Percentiles rank a stretch among this genome's conserved stretches.
Conservation (phyloP, 2,797 vertebrate species). For the Rhinogobio ventralis region DNA sequence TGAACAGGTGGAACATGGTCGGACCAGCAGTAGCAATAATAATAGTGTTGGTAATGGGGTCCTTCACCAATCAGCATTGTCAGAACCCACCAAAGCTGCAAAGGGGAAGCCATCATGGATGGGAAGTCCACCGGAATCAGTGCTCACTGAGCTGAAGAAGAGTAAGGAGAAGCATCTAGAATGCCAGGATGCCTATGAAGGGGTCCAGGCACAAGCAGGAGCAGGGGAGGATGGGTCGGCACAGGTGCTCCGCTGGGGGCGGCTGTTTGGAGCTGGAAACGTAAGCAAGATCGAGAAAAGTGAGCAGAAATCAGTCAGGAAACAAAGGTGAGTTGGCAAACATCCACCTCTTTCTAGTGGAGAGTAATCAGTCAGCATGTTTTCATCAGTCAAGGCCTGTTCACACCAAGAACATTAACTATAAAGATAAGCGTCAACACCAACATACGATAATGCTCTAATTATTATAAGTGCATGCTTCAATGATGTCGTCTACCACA, state of each 20-base stretch:
- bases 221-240: conserved; percentile 61
- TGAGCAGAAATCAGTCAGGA: conserved; percentile 72
- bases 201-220: conserved; percentile 30
- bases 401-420: too few relatives aligned
- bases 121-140: conserved; percentile 93
- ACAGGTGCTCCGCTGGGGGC: conserved; percentile 86
- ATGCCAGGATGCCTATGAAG: conserved; percentile 40
- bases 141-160: conserved; percentile 83
- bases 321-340: conserved; percentile 50
- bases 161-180: conserved; percentile 78
- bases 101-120: conserved; percentile 89
- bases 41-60: conserved; percentile 62
- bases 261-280: conserved; percentile 87
- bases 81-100: conserved; percentile 53
- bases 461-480: too few relatives aligned
- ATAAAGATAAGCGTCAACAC: too few relatives aligned
- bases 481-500: too few relatives aligned
- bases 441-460: too few relatives aligned
- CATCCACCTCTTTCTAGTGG: background rate
- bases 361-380: background rate
- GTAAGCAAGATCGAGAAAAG: conserved; percentile 77
- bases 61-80: conserved; percentile 32
- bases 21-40: conserved; percentile 58
- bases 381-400: background rate
- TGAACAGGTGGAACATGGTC: conserved; percentile 46